These are phyloP conservation scores for Sciurus vulgaris DNA, from an alignment of 2,797 vertebrate species.

Conservation along the genomic window DNA sequence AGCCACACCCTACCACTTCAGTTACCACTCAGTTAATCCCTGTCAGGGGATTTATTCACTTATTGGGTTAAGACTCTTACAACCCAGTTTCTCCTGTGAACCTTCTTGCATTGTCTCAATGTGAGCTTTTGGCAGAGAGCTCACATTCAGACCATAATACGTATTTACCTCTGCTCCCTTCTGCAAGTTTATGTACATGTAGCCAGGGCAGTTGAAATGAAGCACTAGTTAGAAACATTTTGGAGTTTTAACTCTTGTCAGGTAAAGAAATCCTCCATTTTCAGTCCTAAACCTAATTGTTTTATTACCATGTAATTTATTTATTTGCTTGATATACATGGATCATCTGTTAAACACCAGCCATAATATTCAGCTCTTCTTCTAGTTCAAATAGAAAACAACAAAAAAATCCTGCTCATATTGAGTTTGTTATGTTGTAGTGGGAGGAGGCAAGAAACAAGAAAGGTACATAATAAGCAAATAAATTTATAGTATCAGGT, in stretches of 20 bases:
- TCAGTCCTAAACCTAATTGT: constrained; percentile 44
- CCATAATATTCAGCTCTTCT: neutral
- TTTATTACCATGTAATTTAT: constrained; percentile 44
- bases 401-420: neutral
- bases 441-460: neutral
- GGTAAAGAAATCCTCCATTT: neutral
- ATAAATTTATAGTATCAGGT: neutral
- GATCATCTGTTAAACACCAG: neutral
- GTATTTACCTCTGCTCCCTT: neutral
- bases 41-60: too few relatives aligned
- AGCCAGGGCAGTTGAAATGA: constrained; percentile 45
- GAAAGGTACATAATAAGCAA: neutral
- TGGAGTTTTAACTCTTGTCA: neutral
- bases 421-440: neutral
- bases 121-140: too few relatives aligned
- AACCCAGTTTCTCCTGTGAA: too few relatives aligned
- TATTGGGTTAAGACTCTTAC: too few relatives aligned
- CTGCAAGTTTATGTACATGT: constrained; percentile 26
- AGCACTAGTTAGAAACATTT: constrained; percentile 1
- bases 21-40: too few relatives aligned
- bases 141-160: neutral
- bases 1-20: too few relatives aligned
- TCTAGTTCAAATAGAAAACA: constrained; percentile 32
- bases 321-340: neutral
- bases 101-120: too few relatives aligned